Base-by-base conservation (phyloP, 2,797 vertebrate species). In the Etheostoma perlongum region DNA sequence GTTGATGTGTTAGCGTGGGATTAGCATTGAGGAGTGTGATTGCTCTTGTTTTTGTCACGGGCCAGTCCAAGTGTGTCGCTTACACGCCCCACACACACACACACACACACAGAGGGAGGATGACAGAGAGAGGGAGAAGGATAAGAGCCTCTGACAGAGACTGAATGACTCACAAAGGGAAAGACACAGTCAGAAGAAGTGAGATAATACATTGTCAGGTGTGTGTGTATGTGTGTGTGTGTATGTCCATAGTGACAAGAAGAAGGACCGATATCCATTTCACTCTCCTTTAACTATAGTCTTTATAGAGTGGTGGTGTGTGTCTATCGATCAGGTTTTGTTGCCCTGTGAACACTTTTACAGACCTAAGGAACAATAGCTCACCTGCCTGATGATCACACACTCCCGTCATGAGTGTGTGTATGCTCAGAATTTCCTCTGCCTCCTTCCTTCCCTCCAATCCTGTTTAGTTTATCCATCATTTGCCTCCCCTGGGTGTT, bases 241-340 rank as follows among this genome's bases (percentile, higher is more conserved):
- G 79, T 83, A 48, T 80, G 71, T 78, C 74, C 58, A 49, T 36
- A 6, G 80, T 81, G 81, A 78, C 27, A 46, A 51, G 19, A 51
- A 71, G 69, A 79, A 83, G 63, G 59, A 64, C 44, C 4, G 3
- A 54, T 59, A 51, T 87, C 77, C 78, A 44, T 83, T 84, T 86
- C 81, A 65, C 53, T 83, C 52, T 55, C 55, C 71, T 70, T 86
- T 85, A 90, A 89, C 88, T 77, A 54, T 61, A 71, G 64, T 67
- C 84, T 83, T 90, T 89, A 91, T 62, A 79, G 85, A 85, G 89
- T 74, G 72, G 48, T 23, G 14, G 52, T 74, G 80, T 84, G 82
- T 67, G 76, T 83, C 81, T 86, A 91, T 92, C 76, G 85, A 92
- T 92, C 85, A 78, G 80, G 54, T 86, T 88, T 81, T 88, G 89